Evolutionary conservation across 2,888 invertebrate genomes (phyloP).

Genomic region (Drosophila peninsularis): DNA sequence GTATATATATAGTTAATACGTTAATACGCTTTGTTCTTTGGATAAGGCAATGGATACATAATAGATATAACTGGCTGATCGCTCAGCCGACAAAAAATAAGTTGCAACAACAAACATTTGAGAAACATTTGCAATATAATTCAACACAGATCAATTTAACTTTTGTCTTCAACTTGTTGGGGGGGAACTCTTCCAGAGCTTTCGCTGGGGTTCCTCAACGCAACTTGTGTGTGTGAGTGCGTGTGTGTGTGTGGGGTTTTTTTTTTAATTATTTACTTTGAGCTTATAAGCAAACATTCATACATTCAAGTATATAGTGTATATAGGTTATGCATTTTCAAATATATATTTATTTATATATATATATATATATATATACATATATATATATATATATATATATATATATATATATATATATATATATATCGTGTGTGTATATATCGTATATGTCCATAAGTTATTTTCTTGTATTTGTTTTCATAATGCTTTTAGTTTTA

Average conservation of each 20-base stretch:
- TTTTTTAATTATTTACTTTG: conserved; percentile 34
- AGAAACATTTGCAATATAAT: conserved; percentile 26
- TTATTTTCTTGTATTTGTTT: conserved; percentile 27
- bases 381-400: too few relatives aligned
- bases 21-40: conserved; percentile 41
- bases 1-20: conserved; percentile 31
- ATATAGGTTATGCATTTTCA: conserved; percentile 57
- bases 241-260: not conserved
- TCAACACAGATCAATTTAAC: conserved; percentile 33
- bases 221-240: too few relatives aligned
- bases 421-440: conserved; percentile 15
- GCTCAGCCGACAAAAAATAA: conserved; percentile 33
- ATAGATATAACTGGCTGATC: conserved; percentile 28
- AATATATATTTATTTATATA: conserved; percentile 25
- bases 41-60: conserved; percentile 72
- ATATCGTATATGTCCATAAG: conserved; percentile 39
- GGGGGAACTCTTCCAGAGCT: conserved; percentile 4
- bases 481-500: conserved; percentile 21
- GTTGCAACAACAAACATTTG: conserved; percentile 34
- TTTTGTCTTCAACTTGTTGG: conserved; percentile 6
- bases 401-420: too few relatives aligned
- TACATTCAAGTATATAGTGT: conserved; percentile 62
- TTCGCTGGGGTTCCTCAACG: conserved; percentile 1
- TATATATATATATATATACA: too few relatives aligned
- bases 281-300: conserved; percentile 68